Conservation (phyloP, 2,797 vertebrate genomes). For the Gadopsis bispinosus region DNA sequence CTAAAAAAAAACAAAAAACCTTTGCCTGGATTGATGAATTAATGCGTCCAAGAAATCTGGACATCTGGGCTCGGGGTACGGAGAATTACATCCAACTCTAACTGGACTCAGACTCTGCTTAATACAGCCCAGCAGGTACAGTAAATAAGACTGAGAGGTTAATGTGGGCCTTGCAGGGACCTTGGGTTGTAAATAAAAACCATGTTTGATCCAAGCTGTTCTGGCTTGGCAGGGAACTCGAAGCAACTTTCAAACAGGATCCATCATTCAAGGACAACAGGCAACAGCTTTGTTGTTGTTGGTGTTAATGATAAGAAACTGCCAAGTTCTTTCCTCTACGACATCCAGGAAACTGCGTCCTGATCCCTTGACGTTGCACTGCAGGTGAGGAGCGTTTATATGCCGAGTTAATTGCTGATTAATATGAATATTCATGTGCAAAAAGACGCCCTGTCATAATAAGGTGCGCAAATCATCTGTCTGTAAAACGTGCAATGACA, state of each 20-base stretch:
- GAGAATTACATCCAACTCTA: slow-evolving; percentile 57
- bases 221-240: slow-evolving; percentile 9
- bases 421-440: slow-evolving; percentile 10
- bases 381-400: slow-evolving; percentile 8
- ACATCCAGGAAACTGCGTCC: not conserved
- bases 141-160: slow-evolving; percentile 58
- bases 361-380: not conserved
- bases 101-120: slow-evolving; percentile 50
- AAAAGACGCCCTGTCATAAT: slow-evolving; percentile 3
- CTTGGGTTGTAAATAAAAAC: slow-evolving; percentile 53
- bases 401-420: not conserved
- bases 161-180: slow-evolving; percentile 34
- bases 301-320: slow-evolving; percentile 15
- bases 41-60: slow-evolving; percentile 59
- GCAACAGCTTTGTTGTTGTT: slow-evolving; percentile 9
- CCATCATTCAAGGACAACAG: slow-evolving; percentile 37
- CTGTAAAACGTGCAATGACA: not conserved
- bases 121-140: slow-evolving; percentile 61
- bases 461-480: not conserved
- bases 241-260: slow-evolving; percentile 23
- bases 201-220: slow-evolving; percentile 37
- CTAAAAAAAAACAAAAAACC: slow-evolving; percentile 33
- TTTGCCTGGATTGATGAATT: slow-evolving; percentile 64
- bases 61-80: slow-evolving; percentile 59
- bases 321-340: slow-evolving; percentile 2